Base-by-base conservation (phyloP, 2,888 invertebrate genomes). In the Esperia sulphurella region DNA sequence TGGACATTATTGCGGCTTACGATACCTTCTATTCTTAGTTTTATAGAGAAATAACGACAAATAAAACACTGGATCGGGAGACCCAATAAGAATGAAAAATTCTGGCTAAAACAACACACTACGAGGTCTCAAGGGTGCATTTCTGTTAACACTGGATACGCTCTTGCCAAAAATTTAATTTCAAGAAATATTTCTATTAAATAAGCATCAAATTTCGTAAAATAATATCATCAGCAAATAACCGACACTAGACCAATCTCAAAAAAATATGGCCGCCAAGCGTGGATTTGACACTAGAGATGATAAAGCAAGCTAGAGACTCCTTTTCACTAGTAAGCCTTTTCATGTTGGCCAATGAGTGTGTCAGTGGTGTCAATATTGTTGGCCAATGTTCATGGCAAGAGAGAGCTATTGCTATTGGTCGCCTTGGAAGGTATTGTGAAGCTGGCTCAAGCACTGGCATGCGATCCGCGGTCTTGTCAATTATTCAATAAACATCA, bases 1-100 rank as follows among this genome's bases (percentile, higher is more conserved):
- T 86, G 56, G 89, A 83, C 89, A 89, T 89, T 54, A 55, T 71
- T 45, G 48, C 48, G 45, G 43, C 45, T 58, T 38, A 53, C 52
- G 46, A 45, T 47, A 53, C 51, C 49, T 53, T 52, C 50, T 55
- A 53, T 45, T 58, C 46, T 51, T 51, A 50, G 45, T 56, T 52
- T 39, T 14, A 49, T 45, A 21, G 21, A 41, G 41, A 37, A 29
- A 30, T 40, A 31, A 46, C 33, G 42, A 45, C 48, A 31, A 43
- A 37, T 37, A 45, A 47, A 55, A 49, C 35, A n/a, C 8, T 57
- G 44, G 59, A 56, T 13, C 13, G 14, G 14, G 35, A 35, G 35
- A 3, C 35, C 35, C 35, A n/a, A 35, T 35, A 2, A 35, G 10
- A 35, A 35, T 6, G 9, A 1, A n/a, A 35, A 35, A 35, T 35